Conservation (phyloP, 2,113 vertebrate species). For the Himantopus leucocephalus region DNA sequence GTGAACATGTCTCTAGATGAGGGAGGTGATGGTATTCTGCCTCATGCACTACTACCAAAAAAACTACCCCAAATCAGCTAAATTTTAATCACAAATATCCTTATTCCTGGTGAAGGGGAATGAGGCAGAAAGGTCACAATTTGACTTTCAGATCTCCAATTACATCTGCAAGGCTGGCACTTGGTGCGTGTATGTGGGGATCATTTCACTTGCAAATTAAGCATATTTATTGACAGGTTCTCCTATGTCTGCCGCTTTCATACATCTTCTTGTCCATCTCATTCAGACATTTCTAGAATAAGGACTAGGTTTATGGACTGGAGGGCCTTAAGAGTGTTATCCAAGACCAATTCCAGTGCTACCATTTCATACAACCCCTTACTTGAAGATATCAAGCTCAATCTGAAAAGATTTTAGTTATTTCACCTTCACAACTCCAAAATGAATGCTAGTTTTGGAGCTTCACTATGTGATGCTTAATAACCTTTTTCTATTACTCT, state of each 20-base stretch:
- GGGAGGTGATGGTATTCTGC: not conserved
- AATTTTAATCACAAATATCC: constrained; percentile 24
- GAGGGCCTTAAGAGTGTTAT: not conserved
- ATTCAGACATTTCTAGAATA: not conserved
- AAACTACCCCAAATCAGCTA: not conserved
- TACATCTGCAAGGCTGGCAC: constrained; percentile 25
- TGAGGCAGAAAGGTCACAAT: constrained; percentile 30
- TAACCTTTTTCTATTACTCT: not conserved
- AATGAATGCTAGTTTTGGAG: not conserved
- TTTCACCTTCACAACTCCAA: not conserved
- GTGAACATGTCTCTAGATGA: not conserved
- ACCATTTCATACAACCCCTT: not conserved
- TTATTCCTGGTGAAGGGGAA: not conserved
- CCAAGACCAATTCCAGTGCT: not conserved
- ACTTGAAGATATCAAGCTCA: not conserved
- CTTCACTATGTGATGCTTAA: not conserved
- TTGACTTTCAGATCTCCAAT: constrained; percentile 50
- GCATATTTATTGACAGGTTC: not conserved
- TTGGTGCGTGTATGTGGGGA: not conserved
- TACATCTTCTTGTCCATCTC: not conserved
- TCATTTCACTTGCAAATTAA: constrained; percentile 51
- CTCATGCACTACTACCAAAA: not conserved
- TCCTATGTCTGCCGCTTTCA: not conserved
- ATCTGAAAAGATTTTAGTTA: not conserved
- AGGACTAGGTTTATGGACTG: not conserved